Evolutionary conservation across 1,140 invertebrate genomes (phyloP).

Genomic region (Lamellibrachia luymesi): DNA sequence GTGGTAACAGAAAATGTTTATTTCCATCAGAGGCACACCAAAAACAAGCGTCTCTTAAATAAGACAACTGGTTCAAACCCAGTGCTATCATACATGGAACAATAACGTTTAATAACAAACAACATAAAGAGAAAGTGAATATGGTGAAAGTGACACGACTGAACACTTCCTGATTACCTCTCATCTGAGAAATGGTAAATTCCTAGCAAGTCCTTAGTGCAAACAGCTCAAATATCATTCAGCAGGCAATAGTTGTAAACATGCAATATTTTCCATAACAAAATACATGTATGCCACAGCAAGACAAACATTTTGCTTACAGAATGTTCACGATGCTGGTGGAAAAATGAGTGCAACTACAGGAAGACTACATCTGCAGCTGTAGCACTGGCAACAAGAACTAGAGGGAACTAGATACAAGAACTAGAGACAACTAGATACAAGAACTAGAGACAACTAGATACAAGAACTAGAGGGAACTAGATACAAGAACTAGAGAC

Average conservation of each 20-base stretch:
- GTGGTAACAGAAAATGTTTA: neutral
- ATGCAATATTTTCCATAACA: neutral
- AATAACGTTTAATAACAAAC: too few species aligned
- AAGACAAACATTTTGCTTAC: neutral
- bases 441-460: neutral
- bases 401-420: neutral
- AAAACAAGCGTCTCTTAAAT: neutral
- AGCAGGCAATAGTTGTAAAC: neutral
- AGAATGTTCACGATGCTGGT: neutral
- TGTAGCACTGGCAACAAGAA: too few species aligned
- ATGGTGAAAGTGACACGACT: too few species aligned
- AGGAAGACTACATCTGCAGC: neutral
- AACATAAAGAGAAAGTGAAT: too few species aligned
- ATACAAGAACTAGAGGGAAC: neutral
- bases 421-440: neutral
- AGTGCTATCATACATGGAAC: too few species aligned
- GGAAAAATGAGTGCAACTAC: neutral
- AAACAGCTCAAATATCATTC: neutral
- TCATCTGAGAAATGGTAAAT: too few species aligned
- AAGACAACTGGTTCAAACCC: neutral
- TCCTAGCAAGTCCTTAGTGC: neutral
- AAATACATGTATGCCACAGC: neutral
- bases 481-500: neutral
- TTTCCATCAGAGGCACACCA: neutral
- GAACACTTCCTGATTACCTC: too few species aligned